A percentile compares a stretch with the other conserved stretches of the same genome.
Evolutionary conservation across 2,797 vertebrate species (phyloP).

Genomic region (Pygocentrus nattereri): DNA sequence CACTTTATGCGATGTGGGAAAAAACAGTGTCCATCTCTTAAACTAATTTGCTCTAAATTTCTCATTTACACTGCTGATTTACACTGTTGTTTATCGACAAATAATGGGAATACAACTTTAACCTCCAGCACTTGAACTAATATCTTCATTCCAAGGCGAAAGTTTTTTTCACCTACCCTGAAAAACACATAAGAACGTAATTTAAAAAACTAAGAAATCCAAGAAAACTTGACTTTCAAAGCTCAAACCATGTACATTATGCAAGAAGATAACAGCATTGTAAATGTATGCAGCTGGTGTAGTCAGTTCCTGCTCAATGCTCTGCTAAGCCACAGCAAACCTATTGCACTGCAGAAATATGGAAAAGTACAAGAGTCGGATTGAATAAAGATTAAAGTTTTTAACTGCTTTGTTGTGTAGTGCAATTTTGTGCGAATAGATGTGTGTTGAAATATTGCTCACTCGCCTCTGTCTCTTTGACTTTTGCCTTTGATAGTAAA

Average conservation of each 20-base stretch:
- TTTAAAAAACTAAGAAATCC: background rate
- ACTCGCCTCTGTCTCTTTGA: constrained; percentile 28
- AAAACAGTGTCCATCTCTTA: background rate
- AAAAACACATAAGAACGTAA: background rate
- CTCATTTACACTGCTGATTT: background rate
- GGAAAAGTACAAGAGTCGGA: constrained; percentile 53
- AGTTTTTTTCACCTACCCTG: background rate
- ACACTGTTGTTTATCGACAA: background rate
- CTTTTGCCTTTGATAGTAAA: constrained; percentile 18
- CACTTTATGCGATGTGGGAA: background rate
- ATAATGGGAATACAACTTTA: background rate
- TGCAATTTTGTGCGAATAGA: constrained; percentile 46
- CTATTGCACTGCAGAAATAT: constrained; percentile 37
- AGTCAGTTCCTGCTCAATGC: constrained; percentile 61
- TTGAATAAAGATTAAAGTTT: constrained; percentile 69
- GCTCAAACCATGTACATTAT: constrained; percentile 17
- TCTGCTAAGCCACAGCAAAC: constrained; percentile 59
- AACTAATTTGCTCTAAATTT: background rate
- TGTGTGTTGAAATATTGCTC: constrained; percentile 17
- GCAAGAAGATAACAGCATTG: constrained; percentile 49
- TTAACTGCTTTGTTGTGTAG: constrained; percentile 62
- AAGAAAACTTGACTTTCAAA: constrained; percentile 10
- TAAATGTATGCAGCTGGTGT: constrained; percentile 59
- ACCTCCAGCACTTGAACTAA: background rate
- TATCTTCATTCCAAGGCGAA: background rate